Conservation (phyloP, 2,888 invertebrate genomes). For the Leucoma salicis region DNA sequence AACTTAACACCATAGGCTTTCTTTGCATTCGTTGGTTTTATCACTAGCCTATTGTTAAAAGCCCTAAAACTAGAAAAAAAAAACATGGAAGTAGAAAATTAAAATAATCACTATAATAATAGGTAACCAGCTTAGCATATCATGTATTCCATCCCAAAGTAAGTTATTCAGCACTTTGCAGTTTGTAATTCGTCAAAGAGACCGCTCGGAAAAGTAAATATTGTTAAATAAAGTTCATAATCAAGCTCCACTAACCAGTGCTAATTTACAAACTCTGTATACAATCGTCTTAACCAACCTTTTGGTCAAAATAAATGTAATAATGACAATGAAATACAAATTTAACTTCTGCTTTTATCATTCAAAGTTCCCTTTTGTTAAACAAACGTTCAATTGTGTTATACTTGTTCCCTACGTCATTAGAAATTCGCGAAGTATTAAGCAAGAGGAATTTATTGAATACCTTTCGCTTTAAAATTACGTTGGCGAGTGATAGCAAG, state of each 20-base stretch:
- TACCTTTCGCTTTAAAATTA: constrained; percentile 11
- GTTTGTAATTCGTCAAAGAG: too few relatives aligned
- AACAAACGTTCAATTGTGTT: constrained; percentile 20
- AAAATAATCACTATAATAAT: too few relatives aligned
- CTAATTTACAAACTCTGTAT: constrained; percentile 16
- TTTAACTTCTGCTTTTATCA: constrained; percentile 31
- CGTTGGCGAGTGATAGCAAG: constrained; percentile 5
- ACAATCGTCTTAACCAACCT: constrained; percentile 15
- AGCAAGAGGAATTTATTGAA: constrained; percentile 24
- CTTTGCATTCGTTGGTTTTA: too few relatives aligned
- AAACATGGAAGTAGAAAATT: too few relatives aligned
- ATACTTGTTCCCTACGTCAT: constrained; percentile 28
- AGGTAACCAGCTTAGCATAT: too few relatives aligned
- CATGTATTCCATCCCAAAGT: too few relatives aligned
- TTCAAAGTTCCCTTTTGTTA: constrained; percentile 19
- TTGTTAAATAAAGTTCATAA: neutral
- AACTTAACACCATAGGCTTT: too few relatives aligned
- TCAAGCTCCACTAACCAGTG: neutral
- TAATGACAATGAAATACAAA: constrained; percentile 20
- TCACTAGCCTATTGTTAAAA: too few relatives aligned
- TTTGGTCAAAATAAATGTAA: constrained; percentile 27
- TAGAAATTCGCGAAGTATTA: constrained; percentile 20
- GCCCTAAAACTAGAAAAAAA: too few relatives aligned
- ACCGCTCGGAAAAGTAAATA: too few relatives aligned
- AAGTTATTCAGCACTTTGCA: too few relatives aligned